Evolutionary conservation across 2,888 invertebrate species (phyloP), one percentile per base, ranked within the genome.

Genomic region (Cephus rjabovi): DNA sequence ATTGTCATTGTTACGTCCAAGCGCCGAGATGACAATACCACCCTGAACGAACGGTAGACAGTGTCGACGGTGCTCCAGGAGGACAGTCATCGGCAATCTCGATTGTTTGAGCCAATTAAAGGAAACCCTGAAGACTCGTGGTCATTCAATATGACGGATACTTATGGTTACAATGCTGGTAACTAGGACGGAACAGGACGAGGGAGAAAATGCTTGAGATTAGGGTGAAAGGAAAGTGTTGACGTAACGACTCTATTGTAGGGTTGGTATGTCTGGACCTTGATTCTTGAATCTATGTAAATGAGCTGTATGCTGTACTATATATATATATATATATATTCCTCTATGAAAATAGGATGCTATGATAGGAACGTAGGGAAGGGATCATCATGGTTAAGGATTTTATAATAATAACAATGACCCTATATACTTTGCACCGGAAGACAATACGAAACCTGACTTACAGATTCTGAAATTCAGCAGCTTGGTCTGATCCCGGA

Each of bases 181-280:
- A 74, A 74, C 74, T 74, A 74, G 74, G 74, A 74, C 74, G 23
- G 30, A 31, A 30, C 71, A 71, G 71, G 30, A 34, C 34, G 23
- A 34, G n/a, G 35, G 74, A 34, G 74, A 34, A 79, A 71, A 73
- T 74, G 81, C 80, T 80, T 77, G 81, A 80, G 82, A 82, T 78
- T 76, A 34, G 73, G 76, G 79, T 78, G 81, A 83, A 83, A 83
- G 81, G 80, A 82, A 79, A 81, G 80, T 80, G 82, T 83, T 81
- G 81, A 83, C 80, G 81, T 81, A 82, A 81, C 80, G 82, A 83
- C 76, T 78, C 80, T 78, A 81, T 85, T 85, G 83, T 82, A 33
- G 69, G 56, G 69, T 70, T 71, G 56, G 56, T 56, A 56, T 56
- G 56, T 23, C 23, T 56, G 56, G 56, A 56, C 6, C 56, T 56